phyloP scores from a whole-genome alignment of 2,888 invertebrate species.

The Tolmerus cingulatus region DNA sequence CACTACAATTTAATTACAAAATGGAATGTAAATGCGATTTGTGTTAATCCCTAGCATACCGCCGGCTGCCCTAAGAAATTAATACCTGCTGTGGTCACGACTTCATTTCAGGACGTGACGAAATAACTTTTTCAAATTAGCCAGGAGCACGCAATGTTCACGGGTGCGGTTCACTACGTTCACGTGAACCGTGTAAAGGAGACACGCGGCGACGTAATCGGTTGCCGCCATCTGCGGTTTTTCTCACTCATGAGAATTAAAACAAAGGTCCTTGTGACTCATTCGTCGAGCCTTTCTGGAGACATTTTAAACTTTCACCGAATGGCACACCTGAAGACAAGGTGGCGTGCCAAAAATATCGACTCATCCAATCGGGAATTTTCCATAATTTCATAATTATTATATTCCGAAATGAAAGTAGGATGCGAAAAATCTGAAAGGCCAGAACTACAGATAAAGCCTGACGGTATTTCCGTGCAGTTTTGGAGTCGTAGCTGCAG shows the following conservation, averaged over 20 bases:
- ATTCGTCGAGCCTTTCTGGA: neutral
- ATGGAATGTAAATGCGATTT: conserved; percentile 23
- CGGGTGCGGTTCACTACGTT: neutral
- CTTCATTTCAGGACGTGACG: conserved; percentile 17
- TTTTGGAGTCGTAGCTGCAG: neutral
- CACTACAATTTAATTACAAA: neutral
- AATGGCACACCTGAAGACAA: neutral
- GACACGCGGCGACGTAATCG: neutral
- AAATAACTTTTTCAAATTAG: conserved; percentile 1
- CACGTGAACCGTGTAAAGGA: neutral
- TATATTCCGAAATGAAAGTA: neutral
- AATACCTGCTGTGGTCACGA: conserved; percentile 24
- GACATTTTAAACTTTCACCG: neutral
- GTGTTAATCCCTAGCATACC: neutral
- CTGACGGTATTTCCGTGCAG: neutral
- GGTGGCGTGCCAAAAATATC: neutral
- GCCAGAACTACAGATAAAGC: neutral
- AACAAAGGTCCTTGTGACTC: neutral
- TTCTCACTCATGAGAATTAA: neutral
- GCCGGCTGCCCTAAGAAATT: neutral
- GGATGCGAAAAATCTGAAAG: neutral
- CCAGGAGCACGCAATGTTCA: neutral
- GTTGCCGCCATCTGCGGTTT: neutral
- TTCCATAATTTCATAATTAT: neutral
- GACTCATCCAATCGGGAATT: neutral